These are phyloP conservation scores for Parasteatoda lunata DNA, from an alignment of 2,888 invertebrate species.

Conservation along the genomic window DNA sequence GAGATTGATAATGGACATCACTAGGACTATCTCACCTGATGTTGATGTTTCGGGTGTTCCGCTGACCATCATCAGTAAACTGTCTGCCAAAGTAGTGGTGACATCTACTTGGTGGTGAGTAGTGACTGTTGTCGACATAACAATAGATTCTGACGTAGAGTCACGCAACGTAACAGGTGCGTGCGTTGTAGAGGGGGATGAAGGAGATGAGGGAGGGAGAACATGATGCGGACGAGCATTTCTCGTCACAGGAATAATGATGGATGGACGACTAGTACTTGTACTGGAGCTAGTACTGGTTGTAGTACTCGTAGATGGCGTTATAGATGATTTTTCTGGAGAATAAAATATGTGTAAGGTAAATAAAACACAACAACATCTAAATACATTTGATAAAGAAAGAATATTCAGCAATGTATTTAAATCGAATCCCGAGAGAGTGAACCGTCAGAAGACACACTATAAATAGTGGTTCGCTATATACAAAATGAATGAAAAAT, in stretches of 20 bases:
- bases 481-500: no score
- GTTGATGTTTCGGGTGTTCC: constrained; percentile 60
- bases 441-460: no score
- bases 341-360: background rate
- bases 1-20: no score
- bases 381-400: background rate
- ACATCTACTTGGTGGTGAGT: constrained; percentile 27
- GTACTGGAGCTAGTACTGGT: constrained; percentile 62
- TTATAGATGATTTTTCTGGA: constrained; percentile 53
- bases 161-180: constrained; percentile 14
- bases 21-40: constrained; percentile 28
- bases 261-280: constrained; percentile 63
- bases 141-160: constrained; percentile 6
- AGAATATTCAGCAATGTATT: background rate
- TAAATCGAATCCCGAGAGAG: no score
- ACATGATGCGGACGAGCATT: constrained; percentile 46
- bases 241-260: constrained; percentile 68
- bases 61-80: constrained; percentile 49
- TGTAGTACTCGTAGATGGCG: constrained; percentile 52
- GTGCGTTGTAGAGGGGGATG: constrained; percentile 20
- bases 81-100: constrained; percentile 57
- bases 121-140: background rate
- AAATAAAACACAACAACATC: background rate
- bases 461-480: no score
- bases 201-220: constrained; percentile 33